These are phyloP conservation scores for Epinephelus cyanopodus DNA, from an alignment of 2,113 vertebrate species.

Conservation along the genomic window DNA sequence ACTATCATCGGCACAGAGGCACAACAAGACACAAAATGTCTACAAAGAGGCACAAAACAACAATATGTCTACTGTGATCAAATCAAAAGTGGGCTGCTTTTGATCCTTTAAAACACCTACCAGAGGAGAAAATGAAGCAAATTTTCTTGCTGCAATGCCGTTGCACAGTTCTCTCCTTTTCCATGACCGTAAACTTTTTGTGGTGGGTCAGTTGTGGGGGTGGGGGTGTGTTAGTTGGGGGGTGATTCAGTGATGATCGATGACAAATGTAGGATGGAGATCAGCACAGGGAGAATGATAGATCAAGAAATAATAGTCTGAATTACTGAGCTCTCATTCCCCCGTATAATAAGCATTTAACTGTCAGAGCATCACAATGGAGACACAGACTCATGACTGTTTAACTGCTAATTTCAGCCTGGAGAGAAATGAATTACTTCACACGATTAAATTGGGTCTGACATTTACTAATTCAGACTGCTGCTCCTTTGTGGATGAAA, in stretches of 20 bases:
- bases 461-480: background rate
- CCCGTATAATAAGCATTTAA: background rate
- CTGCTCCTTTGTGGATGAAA: constrained; percentile 3
- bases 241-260: background rate
- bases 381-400: background rate
- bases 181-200: background rate
- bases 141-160: no score
- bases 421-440: background rate
- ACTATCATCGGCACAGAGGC: no score
- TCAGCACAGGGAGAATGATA: background rate
- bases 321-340: background rate
- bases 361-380: constrained; percentile 1
- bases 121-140: background rate
- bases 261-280: background rate
- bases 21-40: no score
- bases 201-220: background rate
- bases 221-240: background rate
- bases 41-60: no score
- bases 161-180: background rate
- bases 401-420: background rate
- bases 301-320: background rate
- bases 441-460: background rate
- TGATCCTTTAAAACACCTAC: background rate
- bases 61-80: no score
- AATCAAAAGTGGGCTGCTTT: no score